These are phyloP conservation scores for Lumbricus terrestris DNA, from an alignment of 2,888 invertebrate species.

Conservation along the genomic window DNA sequence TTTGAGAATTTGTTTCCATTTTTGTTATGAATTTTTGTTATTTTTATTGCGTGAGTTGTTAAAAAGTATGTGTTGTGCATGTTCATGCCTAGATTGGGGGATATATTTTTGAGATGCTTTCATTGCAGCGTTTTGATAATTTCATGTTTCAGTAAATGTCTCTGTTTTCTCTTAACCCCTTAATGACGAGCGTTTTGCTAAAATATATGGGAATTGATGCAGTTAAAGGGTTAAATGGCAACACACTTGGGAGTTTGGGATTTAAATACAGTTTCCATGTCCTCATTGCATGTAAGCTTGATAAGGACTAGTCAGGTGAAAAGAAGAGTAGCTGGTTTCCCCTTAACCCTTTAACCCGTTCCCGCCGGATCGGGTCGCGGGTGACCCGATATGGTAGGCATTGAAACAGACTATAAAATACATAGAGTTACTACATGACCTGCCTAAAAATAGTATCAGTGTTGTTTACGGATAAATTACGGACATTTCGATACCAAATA, in stretches of 20 bases:
- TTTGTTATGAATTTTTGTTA: background rate
- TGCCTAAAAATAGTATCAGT: too few species aligned
- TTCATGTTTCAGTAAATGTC: background rate
- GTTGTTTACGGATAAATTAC: too few species aligned
- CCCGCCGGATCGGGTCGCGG: too few species aligned
- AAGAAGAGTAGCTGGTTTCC: background rate
- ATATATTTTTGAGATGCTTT: background rate
- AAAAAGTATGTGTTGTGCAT: background rate
- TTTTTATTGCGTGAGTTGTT: background rate
- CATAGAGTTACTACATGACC: too few species aligned
- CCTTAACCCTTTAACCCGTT: too few species aligned
- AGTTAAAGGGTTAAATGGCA: too few species aligned
- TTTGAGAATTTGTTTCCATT: background rate
- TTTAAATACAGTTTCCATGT: background rate
- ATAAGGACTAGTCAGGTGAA: background rate
- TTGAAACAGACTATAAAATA: too few species aligned
- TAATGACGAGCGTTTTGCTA: too few species aligned
- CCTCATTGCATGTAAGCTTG: background rate
- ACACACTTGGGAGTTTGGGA: background rate
- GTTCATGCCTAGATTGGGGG: background rate
- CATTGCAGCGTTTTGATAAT: background rate
- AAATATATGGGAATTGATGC: too few species aligned
- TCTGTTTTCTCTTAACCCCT: background rate
- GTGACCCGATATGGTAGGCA: too few species aligned
- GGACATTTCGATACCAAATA: too few species aligned